Evolutionary conservation across 1,140 invertebrate genomes (phyloP).

Genomic region (Drosophila repleta): DNA sequence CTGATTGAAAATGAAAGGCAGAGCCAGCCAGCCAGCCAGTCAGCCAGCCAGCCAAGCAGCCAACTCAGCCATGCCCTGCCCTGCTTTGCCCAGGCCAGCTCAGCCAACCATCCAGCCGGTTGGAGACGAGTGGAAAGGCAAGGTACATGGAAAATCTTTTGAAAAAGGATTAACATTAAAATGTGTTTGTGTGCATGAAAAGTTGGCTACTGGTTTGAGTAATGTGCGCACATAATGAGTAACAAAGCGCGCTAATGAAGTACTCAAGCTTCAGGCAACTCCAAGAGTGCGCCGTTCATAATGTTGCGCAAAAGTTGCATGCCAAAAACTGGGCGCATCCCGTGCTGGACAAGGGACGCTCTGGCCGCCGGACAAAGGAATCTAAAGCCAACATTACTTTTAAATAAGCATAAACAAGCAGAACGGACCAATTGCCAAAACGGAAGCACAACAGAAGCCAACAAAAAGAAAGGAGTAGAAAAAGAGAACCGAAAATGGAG

Average conservation of each 20-base stretch:
- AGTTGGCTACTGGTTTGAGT: constrained; percentile 69
- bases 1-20: constrained; percentile 76
- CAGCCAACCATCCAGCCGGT: constrained; percentile 6
- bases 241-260: constrained; percentile 80
- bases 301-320: constrained; percentile 26
- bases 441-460: constrained; percentile 34
- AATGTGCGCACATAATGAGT: constrained; percentile 77
- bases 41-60: not conserved
- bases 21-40: constrained; percentile 10
- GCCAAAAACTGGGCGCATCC: constrained; percentile 10
- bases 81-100: not conserved
- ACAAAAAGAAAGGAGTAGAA: not conserved
- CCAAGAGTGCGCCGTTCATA: constrained; percentile 6
- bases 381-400: constrained; percentile 15
- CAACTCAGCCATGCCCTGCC: not conserved
- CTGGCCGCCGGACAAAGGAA: constrained; percentile 4
- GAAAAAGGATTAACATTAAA: constrained; percentile 81
- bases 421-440: constrained; percentile 43
- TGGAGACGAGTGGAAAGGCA: constrained; percentile 12
- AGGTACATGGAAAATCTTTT: constrained; percentile 66
- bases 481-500: not conserved
- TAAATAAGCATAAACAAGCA: constrained; percentile 38
- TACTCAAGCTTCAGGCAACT: constrained; percentile 63
- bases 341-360: constrained; percentile 9
- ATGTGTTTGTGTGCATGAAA: constrained; percentile 57